Evolutionary conservation across 1,140 invertebrate genomes (phyloP).

Genomic region (Polypedilum pembai): DNA sequence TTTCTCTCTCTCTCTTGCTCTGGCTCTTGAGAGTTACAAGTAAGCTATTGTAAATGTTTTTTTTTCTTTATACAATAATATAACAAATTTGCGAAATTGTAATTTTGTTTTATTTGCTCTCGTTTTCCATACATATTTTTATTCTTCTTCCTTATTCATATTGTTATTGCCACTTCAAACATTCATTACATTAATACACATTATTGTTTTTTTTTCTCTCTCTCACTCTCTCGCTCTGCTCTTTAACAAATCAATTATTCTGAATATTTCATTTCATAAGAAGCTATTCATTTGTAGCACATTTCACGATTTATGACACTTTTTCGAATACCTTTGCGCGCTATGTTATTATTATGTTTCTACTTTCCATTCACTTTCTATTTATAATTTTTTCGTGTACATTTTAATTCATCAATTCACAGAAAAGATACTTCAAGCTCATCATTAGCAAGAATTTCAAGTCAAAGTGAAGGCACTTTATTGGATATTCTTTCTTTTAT

Average conservation of each 20-base stretch:
- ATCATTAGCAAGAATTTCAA: no score
- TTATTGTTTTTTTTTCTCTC: background rate
- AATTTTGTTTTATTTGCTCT: background rate
- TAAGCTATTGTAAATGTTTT: background rate
- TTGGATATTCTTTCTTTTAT: background rate
- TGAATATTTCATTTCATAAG: background rate
- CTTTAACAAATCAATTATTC: background rate
- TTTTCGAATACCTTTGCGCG: background rate
- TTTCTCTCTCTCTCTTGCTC: background rate
- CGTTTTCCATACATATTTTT: background rate
- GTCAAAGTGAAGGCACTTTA: background rate
- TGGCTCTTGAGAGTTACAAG: background rate
- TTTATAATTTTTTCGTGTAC: background rate
- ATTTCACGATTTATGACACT: background rate
- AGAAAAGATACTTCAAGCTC: no score
- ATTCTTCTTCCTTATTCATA: conserved; percentile 1
- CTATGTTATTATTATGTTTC: background rate
- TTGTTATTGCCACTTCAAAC: conserved; percentile 21
- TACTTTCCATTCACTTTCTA: background rate
- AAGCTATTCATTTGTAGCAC: conserved; percentile 3
- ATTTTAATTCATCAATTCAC: no score
- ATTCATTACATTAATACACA: conserved; percentile 3
- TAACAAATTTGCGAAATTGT: conserved; percentile 20
- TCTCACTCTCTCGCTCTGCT: background rate
- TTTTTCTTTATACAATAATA: background rate